Evolutionary conservation across 2,797 vertebrate species (phyloP).

Genomic region (Ficedula albicollis): DNA sequence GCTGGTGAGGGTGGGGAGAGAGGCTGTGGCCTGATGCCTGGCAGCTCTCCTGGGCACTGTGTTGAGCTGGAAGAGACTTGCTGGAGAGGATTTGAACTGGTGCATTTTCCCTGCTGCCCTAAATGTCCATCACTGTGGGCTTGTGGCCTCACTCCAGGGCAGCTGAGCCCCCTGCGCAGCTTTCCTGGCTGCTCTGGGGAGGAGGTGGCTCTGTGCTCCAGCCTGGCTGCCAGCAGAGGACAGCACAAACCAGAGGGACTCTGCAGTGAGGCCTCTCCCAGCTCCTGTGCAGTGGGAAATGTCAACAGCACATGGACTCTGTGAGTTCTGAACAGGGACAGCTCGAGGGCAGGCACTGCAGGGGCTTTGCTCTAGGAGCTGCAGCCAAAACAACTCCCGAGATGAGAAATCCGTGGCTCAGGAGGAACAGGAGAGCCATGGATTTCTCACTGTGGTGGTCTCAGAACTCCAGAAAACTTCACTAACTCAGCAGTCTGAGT

Average conservation of each 20-base stretch:
- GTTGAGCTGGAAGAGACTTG: neutral
- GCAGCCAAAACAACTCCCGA: neutral
- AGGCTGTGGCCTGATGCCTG: neutral
- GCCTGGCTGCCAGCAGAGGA: neutral
- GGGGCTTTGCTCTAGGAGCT: neutral
- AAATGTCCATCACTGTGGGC: accelerated
- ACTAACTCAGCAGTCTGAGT: neutral
- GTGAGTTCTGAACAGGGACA: neutral
- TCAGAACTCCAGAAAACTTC: neutral
- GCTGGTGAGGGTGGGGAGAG: neutral
- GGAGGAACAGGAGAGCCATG: neutral
- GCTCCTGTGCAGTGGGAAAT: neutral
- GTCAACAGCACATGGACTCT: neutral
- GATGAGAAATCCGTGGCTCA: neutral
- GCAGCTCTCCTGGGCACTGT: neutral
- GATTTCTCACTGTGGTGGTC: neutral
- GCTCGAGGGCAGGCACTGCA: accelerated
- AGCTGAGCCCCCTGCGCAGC: neutral
- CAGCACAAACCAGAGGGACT: neutral
- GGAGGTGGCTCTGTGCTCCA: accelerated
- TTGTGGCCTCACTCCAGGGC: neutral
- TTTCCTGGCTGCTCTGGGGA: neutral
- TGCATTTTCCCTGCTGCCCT: neutral
- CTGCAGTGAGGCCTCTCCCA: neutral
- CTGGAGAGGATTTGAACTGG: neutral